Conservation (phyloP, 2,888 invertebrate genomes). For the Dinocampus coccinellae region DNA sequence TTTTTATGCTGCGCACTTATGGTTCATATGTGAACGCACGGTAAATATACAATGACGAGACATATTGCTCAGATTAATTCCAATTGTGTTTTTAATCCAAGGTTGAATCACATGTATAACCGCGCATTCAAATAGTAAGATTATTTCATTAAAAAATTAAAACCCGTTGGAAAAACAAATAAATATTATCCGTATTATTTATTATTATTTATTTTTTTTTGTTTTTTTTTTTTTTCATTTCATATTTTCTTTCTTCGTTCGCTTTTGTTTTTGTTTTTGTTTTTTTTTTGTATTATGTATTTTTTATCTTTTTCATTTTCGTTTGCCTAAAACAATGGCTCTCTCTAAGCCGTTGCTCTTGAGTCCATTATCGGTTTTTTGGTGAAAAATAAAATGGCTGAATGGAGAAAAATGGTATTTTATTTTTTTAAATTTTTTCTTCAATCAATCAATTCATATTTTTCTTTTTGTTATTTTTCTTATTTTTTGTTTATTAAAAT, state of each 20-base stretch:
- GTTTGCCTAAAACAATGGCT: slow-evolving; percentile 48
- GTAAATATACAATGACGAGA: slow-evolving; percentile 27
- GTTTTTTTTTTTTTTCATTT: slow-evolving; percentile 38
- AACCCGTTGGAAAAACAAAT: slow-evolving; percentile 67
- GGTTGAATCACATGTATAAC: slow-evolving; percentile 49
- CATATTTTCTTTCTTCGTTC: slow-evolving; percentile 40
- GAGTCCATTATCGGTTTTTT: slow-evolving; percentile 34
- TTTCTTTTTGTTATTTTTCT: neutral
- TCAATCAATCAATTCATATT: no score
- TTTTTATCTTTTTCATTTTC: slow-evolving; percentile 8
- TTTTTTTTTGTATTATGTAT: no score
- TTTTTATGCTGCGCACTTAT: slow-evolving; percentile 69
- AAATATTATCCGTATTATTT: slow-evolving; percentile 60
- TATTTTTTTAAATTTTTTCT: no score
- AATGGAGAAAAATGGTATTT: slow-evolving; percentile 12
- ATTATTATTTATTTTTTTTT: slow-evolving; percentile 40
- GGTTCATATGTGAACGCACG: slow-evolving; percentile 49
- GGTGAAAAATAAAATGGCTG: slow-evolving; percentile 36
- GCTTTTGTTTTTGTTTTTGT: slow-evolving; percentile 21
- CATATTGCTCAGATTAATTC: slow-evolving; percentile 20
- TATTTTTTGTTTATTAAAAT: neutral
- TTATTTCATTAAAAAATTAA: slow-evolving; percentile 71
- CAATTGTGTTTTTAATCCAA: slow-evolving; percentile 36
- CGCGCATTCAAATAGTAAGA: slow-evolving; percentile 60
- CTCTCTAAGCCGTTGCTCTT: slow-evolving; percentile 49